A percentile compares a stretch with the other conserved stretches of the same genome.
These are phyloP conservation scores for Lycaena phlaeas DNA, from an alignment of 2,888 invertebrate genomes.

Conservation along the genomic window DNA sequence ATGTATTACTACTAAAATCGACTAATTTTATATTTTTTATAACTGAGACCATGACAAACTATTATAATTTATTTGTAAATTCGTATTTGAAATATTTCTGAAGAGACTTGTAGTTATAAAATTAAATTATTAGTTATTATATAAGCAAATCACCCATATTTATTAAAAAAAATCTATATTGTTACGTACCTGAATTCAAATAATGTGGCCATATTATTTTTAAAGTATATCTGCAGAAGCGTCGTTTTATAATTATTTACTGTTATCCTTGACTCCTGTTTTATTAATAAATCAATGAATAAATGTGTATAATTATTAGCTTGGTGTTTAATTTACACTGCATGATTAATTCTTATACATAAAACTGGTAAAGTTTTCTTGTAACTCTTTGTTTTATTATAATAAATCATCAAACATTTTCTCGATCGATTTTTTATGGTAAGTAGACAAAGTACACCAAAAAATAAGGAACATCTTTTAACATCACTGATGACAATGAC, in stretches of 20 bases:
- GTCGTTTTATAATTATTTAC: constrained; percentile 37
- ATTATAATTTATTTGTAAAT: constrained; percentile 9
- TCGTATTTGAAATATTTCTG: constrained; percentile 42
- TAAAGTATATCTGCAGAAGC: constrained; percentile 36
- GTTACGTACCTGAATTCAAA: constrained; percentile 70
- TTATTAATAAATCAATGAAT: constrained; percentile 55
- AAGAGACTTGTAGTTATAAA: constrained; percentile 56
- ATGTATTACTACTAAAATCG: constrained; percentile 6
- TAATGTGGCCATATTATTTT: constrained; percentile 68
- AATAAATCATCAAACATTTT: too few species aligned
- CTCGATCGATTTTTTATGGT: too few species aligned
- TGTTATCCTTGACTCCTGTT: constrained; percentile 57
- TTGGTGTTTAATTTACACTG: constrained; percentile 25
- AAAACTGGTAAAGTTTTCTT: too few species aligned
- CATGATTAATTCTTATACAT: too few species aligned
- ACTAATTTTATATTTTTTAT: constrained; percentile 7
- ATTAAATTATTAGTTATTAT: constrained; percentile 61
- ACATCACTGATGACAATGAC: too few species aligned
- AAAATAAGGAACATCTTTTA: too few species aligned
- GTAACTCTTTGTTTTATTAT: too few species aligned
- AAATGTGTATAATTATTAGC: constrained; percentile 50
- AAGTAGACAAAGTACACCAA: too few species aligned
- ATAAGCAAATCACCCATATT: constrained; percentile 45
- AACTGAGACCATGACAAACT: constrained; percentile 40
- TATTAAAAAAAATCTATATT: constrained; percentile 48